Conservation (phyloP, 2,797 vertebrate species). For the Sebastes vulpes region DNA sequence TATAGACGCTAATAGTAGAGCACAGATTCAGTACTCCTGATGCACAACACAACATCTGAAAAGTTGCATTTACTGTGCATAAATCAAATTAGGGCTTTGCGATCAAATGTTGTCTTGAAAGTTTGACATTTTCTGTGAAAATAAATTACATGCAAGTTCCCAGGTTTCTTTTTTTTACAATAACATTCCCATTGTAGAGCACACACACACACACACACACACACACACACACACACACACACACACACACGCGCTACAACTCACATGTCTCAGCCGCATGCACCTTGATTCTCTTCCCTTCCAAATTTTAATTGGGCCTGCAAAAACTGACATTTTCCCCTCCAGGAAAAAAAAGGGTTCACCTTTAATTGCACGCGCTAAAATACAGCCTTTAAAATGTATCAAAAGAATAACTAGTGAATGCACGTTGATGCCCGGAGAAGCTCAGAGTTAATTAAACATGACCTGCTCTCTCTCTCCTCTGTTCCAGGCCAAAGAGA, state of each 20-base stretch:
- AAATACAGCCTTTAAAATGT: constrained; percentile 65
- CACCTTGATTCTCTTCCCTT: constrained; percentile 14
- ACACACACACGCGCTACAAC: neutral
- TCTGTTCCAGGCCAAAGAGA: constrained; percentile 32
- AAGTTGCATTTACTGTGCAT: neutral
- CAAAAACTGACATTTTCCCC: constrained; percentile 37
- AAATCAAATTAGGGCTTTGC: neutral
- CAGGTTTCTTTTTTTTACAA: neutral
- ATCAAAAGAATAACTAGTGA: constrained; percentile 70
- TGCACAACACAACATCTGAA: neutral
- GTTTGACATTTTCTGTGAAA: neutral
- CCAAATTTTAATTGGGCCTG: constrained; percentile 65
- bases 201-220: no score
- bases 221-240: neutral
- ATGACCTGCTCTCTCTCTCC: constrained; percentile 37
- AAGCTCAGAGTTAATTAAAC: constrained; percentile 62
- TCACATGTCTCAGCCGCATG: constrained; percentile 22
- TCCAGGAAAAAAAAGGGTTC: constrained; percentile 16
- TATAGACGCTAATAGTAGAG: neutral
- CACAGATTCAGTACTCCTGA: neutral
- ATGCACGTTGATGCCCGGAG: constrained; percentile 40
- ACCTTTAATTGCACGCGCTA: constrained; percentile 67
- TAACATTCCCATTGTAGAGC: neutral
- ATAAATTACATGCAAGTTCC: neutral
- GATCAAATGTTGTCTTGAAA: neutral